Conservation (phyloP, 2,888 invertebrate genomes). For the Drosophila histrio region DNA sequence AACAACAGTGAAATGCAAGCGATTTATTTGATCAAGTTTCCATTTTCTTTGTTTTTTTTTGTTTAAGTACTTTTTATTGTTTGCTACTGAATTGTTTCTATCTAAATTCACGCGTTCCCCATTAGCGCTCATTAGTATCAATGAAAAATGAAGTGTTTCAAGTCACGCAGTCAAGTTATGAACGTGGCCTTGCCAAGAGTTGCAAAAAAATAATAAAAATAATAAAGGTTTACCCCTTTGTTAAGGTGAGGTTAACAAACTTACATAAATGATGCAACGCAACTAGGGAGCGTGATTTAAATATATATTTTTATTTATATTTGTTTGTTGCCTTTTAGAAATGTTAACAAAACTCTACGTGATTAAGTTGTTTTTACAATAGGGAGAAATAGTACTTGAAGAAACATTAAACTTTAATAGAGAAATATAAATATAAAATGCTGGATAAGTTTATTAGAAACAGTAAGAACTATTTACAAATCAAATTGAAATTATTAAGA, state of each 20-base stretch:
- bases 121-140: neutral
- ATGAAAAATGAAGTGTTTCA: neutral
- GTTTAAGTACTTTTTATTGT: neutral
- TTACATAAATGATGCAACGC: neutral
- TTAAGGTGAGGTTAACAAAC: constrained; percentile 20
- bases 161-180: constrained; percentile 6
- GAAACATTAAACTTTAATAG: neutral
- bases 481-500: too few relatives aligned
- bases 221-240: too few relatives aligned
- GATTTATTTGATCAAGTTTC: too few relatives aligned
- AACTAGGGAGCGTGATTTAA: neutral
- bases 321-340: neutral
- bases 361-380: neutral
- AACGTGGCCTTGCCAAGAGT: constrained; percentile 14
- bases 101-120: neutral
- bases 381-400: neutral
- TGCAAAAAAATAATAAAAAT: too few relatives aligned
- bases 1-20: too few relatives aligned
- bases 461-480: too few relatives aligned
- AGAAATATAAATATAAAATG: neutral
- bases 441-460: neutral
- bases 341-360: neutral
- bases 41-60: too few relatives aligned
- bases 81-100: neutral
- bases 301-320: neutral